Evolutionary conservation across 53 echinoderm and acorn worm genomes (phyloP).

Genomic region (Arbacia lixula): DNA sequence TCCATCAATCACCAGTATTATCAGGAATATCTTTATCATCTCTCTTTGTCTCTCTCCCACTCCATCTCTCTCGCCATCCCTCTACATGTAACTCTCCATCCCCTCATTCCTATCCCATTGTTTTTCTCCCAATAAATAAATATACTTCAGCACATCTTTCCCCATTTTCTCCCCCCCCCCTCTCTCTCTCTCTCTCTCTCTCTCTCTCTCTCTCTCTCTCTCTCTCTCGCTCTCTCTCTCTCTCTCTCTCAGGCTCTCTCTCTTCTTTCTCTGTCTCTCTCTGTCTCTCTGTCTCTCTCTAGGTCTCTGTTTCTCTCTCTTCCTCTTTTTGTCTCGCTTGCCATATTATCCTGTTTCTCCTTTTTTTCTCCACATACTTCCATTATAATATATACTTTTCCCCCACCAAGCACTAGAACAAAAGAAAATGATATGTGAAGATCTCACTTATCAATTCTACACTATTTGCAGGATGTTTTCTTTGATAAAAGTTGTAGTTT

Average conservation of each 20-base stretch:
- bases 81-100: not conserved
- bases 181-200: not conserved
- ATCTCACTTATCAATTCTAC: too few relatives aligned
- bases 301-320: too few relatives aligned
- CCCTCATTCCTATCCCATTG: not conserved
- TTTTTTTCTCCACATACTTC: too few relatives aligned
- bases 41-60: constrained; percentile 1
- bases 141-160: not conserved
- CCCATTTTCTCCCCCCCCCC: not conserved
- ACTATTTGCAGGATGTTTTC: too few relatives aligned
- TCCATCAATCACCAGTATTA: constrained; percentile 34
- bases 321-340: too few relatives aligned
- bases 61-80: not conserved
- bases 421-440: too few relatives aligned
- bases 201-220: constrained; percentile 1
- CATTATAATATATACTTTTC: too few relatives aligned
- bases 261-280: not conserved
- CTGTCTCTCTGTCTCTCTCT: not conserved
- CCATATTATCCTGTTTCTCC: too few relatives aligned
- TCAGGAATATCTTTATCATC: not conserved
- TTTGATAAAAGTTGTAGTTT: too few relatives aligned
- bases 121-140: not conserved
- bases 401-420: too few relatives aligned
- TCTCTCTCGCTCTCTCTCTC: not conserved
- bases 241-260: not conserved